Conservation (phyloP, 2,888 invertebrate species). For the Pammene aurita region DNA sequence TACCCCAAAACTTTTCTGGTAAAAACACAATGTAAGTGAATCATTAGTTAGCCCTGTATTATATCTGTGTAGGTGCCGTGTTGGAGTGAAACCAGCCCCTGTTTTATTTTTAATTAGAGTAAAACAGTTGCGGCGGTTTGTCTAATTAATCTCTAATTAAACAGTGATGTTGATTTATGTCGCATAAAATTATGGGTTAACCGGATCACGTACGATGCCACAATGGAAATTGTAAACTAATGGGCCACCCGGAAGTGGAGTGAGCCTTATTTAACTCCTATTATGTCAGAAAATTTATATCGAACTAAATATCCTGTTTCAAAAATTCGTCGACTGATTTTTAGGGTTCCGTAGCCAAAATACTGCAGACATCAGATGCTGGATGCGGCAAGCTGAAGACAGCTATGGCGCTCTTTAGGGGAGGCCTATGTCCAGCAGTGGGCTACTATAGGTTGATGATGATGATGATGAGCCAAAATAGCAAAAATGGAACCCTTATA, state of each 20-base stretch:
- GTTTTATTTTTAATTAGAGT: conserved; percentile 26
- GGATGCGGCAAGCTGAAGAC: too few species aligned
- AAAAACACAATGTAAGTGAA: too few species aligned
- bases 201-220: conserved; percentile 3
- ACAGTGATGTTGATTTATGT: conserved; percentile 49
- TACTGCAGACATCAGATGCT: too few species aligned
- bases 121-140: conserved; percentile 45
- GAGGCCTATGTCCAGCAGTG: too few species aligned
- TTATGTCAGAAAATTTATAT: not conserved
- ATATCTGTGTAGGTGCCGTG: not conserved
- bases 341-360: too few species aligned
- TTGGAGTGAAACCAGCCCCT: conserved; percentile 7
- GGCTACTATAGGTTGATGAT: too few species aligned
- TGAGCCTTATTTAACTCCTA: not conserved
- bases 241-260: not conserved
- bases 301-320: too few species aligned
- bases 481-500: too few species aligned
- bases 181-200: conserved; percentile 27
- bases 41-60: conserved; percentile 11
- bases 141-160: conserved; percentile 54
- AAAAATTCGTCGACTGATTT: too few species aligned
- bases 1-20: too few species aligned
- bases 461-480: too few species aligned
- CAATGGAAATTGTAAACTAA: conserved; percentile 8
- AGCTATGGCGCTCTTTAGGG: too few species aligned